Percentiles rank a stretch among this genome's conserved stretches.
These are phyloP conservation scores for Mormyrops boulengeri DNA, from an alignment of 2,797 vertebrate genomes.

Conservation along the genomic window DNA sequence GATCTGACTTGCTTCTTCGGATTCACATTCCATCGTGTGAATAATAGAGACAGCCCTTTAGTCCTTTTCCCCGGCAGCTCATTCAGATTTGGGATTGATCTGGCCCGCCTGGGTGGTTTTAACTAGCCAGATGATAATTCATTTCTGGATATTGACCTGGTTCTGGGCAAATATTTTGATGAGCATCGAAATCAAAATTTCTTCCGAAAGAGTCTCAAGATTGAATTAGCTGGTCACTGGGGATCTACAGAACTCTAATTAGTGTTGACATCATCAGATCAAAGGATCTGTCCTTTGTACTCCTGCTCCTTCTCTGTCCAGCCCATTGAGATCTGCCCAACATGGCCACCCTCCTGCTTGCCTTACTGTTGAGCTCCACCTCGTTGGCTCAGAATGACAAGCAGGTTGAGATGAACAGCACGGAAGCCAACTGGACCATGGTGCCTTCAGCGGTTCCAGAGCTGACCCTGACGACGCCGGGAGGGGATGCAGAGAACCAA, in stretches of 20 bases:
- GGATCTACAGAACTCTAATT: constrained; percentile 5
- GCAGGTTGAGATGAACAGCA: constrained; percentile 48
- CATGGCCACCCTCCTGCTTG: constrained; percentile 52
- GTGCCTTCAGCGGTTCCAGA: constrained; percentile 50
- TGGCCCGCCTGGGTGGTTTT: constrained; percentile 27
- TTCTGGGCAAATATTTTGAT: constrained; percentile 29
- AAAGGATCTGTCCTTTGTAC: neutral
- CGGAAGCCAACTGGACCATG: constrained; percentile 53
- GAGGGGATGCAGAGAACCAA: constrained; percentile 41
- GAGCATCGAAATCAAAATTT: constrained; percentile 35
- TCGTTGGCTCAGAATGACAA: constrained; percentile 55
- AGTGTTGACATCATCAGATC: neutral
- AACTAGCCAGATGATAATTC: constrained; percentile 32
- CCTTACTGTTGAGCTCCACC: constrained; percentile 64
- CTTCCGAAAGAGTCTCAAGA: constrained; percentile 1
- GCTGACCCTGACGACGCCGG: constrained; percentile 51
- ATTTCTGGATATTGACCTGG: constrained; percentile 17
- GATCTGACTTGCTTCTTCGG: neutral
- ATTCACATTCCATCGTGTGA: neutral
- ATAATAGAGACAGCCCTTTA: neutral
- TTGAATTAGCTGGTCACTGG: constrained; percentile 16
- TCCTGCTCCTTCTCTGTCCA: neutral
- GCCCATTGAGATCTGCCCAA: constrained; percentile 25
- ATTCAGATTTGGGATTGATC: constrained; percentile 44
- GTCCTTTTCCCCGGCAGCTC: constrained; percentile 17